These are phyloP conservation scores for Phenganax stokvisi DNA, from an alignment of 92 coral and sea anemone species.

Conservation along the genomic window DNA sequence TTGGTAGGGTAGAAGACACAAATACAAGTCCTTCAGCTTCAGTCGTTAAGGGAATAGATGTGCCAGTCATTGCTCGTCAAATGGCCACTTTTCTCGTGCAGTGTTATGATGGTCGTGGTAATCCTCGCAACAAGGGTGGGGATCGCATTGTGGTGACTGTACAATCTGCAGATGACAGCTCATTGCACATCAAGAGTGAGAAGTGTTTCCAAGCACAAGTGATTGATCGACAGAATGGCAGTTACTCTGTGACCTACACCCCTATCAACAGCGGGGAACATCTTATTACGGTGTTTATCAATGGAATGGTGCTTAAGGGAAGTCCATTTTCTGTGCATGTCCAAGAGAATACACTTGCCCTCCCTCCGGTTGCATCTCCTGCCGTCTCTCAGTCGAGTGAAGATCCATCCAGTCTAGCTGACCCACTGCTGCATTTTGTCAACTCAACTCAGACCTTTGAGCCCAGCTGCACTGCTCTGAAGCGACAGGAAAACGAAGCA, in stretches of 20 bases:
- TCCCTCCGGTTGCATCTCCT: background rate
- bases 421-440: slow-evolving; percentile 29
- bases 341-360: slow-evolving; percentile 16
- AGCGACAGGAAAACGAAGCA: slow-evolving; percentile 13
- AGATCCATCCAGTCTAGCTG: slow-evolving; percentile 21
- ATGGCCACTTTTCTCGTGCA: slow-evolving; percentile 37
- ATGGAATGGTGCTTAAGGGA: slow-evolving; percentile 41
- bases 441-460: slow-evolving; percentile 25
- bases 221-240: slow-evolving; percentile 36
- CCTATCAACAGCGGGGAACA: slow-evolving; percentile 35
- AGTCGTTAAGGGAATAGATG: slow-evolving; percentile 25
- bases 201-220: slow-evolving; percentile 40
- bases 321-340: slow-evolving; percentile 40
- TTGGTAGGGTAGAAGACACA: slow-evolving; percentile 31
- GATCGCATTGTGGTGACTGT: slow-evolving; percentile 39
- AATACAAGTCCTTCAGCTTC: slow-evolving; percentile 33
- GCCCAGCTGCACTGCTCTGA: slow-evolving; percentile 2
- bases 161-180: slow-evolving; percentile 33
- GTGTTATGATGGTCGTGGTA: slow-evolving; percentile 33
- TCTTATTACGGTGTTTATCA: slow-evolving; percentile 35
- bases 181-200: slow-evolving; percentile 31
- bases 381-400: slow-evolving; percentile 10
- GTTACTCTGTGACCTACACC: slow-evolving; percentile 35
- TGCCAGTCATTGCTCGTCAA: slow-evolving; percentile 31
- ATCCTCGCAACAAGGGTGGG: slow-evolving; percentile 31